These are phyloP conservation scores for Phoeniculus purpureus DNA, from an alignment of 2,797 vertebrate species.

Conservation along the genomic window DNA sequence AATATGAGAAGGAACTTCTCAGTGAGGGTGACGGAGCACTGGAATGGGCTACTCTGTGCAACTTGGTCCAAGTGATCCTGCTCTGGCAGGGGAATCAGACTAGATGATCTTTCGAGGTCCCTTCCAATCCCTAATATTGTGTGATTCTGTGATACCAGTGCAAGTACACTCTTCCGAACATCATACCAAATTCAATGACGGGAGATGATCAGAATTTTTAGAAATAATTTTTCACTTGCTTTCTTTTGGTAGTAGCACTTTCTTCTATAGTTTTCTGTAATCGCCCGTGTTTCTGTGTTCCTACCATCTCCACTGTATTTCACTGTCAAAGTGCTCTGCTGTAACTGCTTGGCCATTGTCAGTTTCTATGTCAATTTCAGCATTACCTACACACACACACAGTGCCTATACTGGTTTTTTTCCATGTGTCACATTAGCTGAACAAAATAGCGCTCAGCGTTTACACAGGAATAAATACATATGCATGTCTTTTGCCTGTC, in stretches of 20 bases:
- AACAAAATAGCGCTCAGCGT: not conserved
- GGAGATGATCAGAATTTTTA: not conserved
- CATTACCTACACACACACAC: not conserved
- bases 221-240: not conserved
- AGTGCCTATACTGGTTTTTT: not conserved
- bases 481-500: not conserved
- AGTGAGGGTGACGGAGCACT: too few relatives aligned
- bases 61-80: too few relatives aligned
- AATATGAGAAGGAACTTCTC: too few relatives aligned
- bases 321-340: not conserved
- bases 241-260: not conserved
- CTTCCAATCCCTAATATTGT: too few relatives aligned
- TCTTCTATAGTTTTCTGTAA: not conserved
- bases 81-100: too few relatives aligned
- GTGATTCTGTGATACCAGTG: too few relatives aligned
- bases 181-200: not conserved
- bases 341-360: not conserved
- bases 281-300: not conserved
- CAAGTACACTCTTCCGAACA: not conserved
- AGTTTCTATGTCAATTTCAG: not conserved
- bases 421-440: not conserved
- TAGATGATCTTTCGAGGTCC: too few relatives aligned
- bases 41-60: too few relatives aligned
- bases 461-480: not conserved
- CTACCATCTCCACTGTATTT: not conserved